These are phyloP conservation scores for Gastracanthus pulcherrimus DNA, from an alignment of 2,888 invertebrate genomes.

Conservation along the genomic window DNA sequence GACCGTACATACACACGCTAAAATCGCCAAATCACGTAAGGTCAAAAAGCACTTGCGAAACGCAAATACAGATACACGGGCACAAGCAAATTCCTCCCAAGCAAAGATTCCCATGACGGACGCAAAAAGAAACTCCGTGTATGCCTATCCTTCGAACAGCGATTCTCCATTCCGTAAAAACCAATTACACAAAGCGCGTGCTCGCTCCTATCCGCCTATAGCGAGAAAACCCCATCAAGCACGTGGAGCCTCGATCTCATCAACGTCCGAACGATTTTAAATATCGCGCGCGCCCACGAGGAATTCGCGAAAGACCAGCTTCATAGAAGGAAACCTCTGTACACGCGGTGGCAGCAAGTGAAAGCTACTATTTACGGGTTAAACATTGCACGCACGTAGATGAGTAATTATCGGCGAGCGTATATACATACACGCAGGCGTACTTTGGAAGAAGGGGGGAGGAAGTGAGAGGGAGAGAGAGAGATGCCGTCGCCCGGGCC, in stretches of 20 bases:
- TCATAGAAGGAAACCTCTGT: neutral
- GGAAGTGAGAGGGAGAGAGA: no score
- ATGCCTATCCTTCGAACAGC: neutral
- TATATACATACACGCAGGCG: neutral
- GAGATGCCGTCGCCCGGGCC: neutral
- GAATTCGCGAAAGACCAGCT: neutral
- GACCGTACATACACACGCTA: neutral
- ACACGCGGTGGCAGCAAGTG: slow-evolving; percentile 6
- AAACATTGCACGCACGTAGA: slow-evolving; percentile 48
- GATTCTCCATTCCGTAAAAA: neutral
- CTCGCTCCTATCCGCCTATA: slow-evolving; percentile 5
- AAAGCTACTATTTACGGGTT: slow-evolving; percentile 49
- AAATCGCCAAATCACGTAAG: slow-evolving; percentile 17
- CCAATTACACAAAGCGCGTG: neutral
- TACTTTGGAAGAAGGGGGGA: no score
- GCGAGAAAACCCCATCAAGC: no score
- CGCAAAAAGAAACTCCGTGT: no score
- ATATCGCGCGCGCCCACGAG: neutral
- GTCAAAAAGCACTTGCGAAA: slow-evolving; percentile 34
- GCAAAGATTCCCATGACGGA: slow-evolving; percentile 12
- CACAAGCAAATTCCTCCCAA: no score
- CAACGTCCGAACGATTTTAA: neutral
- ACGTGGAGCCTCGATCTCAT: neutral
- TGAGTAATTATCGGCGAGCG: slow-evolving; percentile 49
- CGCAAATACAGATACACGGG: neutral